Base-by-base conservation (phyloP, 1,140 invertebrate species). In the Leptopilina boulardi region DNA sequence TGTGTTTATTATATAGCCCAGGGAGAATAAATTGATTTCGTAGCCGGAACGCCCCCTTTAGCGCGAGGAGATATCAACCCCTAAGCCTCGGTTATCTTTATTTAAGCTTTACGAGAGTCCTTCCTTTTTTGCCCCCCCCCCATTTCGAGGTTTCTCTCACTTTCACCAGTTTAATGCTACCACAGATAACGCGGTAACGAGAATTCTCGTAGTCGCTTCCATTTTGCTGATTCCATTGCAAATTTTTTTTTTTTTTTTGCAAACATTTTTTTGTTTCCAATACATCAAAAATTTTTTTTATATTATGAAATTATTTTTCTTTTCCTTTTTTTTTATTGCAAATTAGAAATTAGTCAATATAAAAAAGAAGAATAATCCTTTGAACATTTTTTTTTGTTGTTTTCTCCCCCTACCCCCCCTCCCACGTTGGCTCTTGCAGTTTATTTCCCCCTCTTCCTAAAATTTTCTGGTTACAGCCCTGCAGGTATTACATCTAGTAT, bases 21-120 rank as follows among this genome's bases (percentile, higher is more conserved):
- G 88, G 85, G 85, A 87, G 88, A 90, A 90, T 91, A 91, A 91
- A 90, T 91, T 91, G 90, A 91, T 91, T 91, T 87, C 89, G 89
- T 90, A 88, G 86, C 85, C 88, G 88, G 88, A 90, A 91, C 89
- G 87, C 87, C 89, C 88, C 87, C 86, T 88, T n/a, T 86, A 85
- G 85, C 86, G 83, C 88, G 26, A 30, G 88, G 26, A 30, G 88
- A 90, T 90, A 90, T 90, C 89, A 90, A 88, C 86, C 83, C 82
- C 89, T 90, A 88, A 88, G 87, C 87, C 85, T 85, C 85, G 84
- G 90, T 91, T 90, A 91, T 91, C 90, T 90, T 91, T 90, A 90
- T 90, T 90, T 90, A 89, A 90, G 89, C 87, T 87, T 88, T 85
- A 87, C 87, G 87, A 90, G 89, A 89, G 85, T 88, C 85, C 26